Conservation (phyloP, 2,888 invertebrate species). For the Microdon myrmicae region DNA sequence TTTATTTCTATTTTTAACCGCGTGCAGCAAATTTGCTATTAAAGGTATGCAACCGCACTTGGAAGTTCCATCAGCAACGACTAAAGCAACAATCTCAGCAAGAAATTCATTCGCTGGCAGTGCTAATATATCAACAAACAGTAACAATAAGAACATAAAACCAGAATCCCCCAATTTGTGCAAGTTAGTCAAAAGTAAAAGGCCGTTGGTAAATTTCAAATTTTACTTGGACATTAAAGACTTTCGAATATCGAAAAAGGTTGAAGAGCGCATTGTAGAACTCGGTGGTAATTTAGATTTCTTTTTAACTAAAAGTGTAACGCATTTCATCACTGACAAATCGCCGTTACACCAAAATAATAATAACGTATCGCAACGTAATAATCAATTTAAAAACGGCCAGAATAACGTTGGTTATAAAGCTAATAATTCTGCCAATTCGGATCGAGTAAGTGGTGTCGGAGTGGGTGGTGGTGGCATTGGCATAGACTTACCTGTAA, state of each 20-base stretch:
- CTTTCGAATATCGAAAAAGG: conserved; percentile 72
- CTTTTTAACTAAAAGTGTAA: conserved; percentile 64
- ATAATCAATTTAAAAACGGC: conserved; percentile 16
- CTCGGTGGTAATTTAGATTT: conserved; percentile 72
- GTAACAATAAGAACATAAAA: conserved; percentile 49
- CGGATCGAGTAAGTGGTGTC: conserved; percentile 20
- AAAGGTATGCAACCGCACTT: conserved; percentile 68
- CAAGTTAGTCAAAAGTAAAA: conserved; percentile 67
- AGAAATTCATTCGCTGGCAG: conserved; percentile 35
- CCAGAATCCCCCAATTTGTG: conserved; percentile 52
- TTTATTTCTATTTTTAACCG: conserved; percentile 14
- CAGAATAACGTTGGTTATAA: conserved; percentile 34
- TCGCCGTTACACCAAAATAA: conserved; percentile 19
- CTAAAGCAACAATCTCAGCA: conserved; percentile 57
- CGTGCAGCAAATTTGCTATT: conserved; percentile 62
- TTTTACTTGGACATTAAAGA: conserved; percentile 83
- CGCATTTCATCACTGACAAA: conserved; percentile 66
- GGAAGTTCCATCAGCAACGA: conserved; percentile 64
- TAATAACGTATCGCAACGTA: conserved; percentile 16
- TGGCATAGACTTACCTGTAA: conserved; percentile 29
- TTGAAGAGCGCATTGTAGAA: conserved; percentile 77
- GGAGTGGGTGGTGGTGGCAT: conserved; percentile 38
- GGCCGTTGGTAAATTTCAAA: conserved; percentile 74
- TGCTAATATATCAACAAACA: conserved; percentile 46
- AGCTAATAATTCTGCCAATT: conserved; percentile 22